Percentiles rank a stretch among this genome's conserved stretches.
Evolutionary conservation across 1,140 invertebrate species (phyloP).

Genomic region (Plectus sambesii): DNA sequence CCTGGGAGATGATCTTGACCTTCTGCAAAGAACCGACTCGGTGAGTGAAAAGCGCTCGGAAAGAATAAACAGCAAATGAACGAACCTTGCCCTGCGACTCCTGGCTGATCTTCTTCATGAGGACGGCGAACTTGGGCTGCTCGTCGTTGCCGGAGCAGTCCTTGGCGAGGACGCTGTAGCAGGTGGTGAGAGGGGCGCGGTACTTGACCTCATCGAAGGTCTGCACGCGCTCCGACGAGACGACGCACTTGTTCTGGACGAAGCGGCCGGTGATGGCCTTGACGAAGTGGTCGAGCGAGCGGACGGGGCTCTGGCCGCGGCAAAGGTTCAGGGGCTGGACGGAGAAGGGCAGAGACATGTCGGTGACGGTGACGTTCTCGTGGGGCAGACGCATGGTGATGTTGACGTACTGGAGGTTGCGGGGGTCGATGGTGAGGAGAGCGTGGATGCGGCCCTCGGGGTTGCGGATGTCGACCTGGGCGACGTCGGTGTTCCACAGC

Average conservation of each 20-base stretch:
- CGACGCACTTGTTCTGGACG: slow-evolving; percentile 5
- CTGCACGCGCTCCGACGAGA: slow-evolving; percentile 15
- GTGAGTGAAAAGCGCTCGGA: background rate
- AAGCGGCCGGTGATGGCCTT: slow-evolving; percentile 4
- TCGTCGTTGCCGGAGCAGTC: slow-evolving; percentile 25
- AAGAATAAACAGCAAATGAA: slow-evolving; percentile 1
- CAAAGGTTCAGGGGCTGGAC: slow-evolving; percentile 22
- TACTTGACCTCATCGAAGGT: slow-evolving; percentile 27
- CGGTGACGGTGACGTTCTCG: slow-evolving; percentile 11
- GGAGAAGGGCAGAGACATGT: slow-evolving; percentile 10
- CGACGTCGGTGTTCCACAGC: slow-evolving; percentile 17
- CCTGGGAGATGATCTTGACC: slow-evolving; percentile 22
- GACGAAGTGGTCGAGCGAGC: background rate
- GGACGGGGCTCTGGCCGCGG: background rate
- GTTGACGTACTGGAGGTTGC: slow-evolving; percentile 24
- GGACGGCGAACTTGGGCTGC: slow-evolving; percentile 30
- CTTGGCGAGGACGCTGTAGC: slow-evolving; percentile 34
- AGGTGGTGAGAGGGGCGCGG: slow-evolving; percentile 23
- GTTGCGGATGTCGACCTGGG: slow-evolving; percentile 9
- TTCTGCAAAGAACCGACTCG: slow-evolving; percentile 15
- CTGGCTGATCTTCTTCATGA: slow-evolving; percentile 17
- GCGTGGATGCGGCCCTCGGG: slow-evolving; percentile 12
- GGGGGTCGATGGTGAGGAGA: slow-evolving; percentile 27
- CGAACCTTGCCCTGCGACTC: slow-evolving; percentile 14
- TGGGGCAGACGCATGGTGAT: slow-evolving; percentile 26